A percentile compares a stretch with the other conserved stretches of the same genome.
Conservation (phyloP, 2,797 vertebrate genomes). For the Typhlichthys subterraneus region DNA sequence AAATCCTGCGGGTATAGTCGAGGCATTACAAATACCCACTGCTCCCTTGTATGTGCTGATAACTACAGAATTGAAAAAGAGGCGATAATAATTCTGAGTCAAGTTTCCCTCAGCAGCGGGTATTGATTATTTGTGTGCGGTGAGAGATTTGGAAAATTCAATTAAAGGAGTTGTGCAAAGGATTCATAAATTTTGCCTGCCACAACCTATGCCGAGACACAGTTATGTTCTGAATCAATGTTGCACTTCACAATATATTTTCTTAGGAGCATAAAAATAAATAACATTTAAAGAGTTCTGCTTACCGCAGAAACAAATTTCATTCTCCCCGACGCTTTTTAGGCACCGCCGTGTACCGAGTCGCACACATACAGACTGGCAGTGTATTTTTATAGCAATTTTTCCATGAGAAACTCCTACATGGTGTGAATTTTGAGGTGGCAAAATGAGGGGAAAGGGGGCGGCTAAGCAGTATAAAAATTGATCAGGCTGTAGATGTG, state of each 20-base stretch:
- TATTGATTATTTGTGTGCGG: slow-evolving; percentile 99
- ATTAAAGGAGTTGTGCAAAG: slow-evolving; percentile 99
- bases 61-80: slow-evolving; percentile 98
- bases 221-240: slow-evolving; percentile 99
- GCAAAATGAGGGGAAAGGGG: slow-evolving; percentile 93
- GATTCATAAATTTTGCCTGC: slow-evolving; percentile 98
- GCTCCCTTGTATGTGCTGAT: slow-evolving; percentile 92
- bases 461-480: slow-evolving; percentile 99
- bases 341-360: slow-evolving; percentile 85
- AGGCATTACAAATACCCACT: slow-evolving; percentile 88
- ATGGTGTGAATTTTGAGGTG: slow-evolving; percentile 97
- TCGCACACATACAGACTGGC: slow-evolving; percentile 80
- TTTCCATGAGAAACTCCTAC: slow-evolving; percentile 92
- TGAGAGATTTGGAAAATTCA: slow-evolving; percentile 99
- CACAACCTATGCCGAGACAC: slow-evolving; percentile 87
- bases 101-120: slow-evolving; percentile 92
- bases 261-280: slow-evolving; percentile 99
- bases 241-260: slow-evolving; percentile 99
- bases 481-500: slow-evolving; percentile 98
- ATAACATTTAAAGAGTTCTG: slow-evolving; percentile 99
- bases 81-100: slow-evolving; percentile 98
- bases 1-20: slow-evolving; percentile 84
- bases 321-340: slow-evolving; percentile 91
- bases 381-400: slow-evolving; percentile 96
- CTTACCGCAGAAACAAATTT: slow-evolving; percentile 99